Conservation (phyloP, 1,140 invertebrate species). For the Diorhabda carinulata region DNA sequence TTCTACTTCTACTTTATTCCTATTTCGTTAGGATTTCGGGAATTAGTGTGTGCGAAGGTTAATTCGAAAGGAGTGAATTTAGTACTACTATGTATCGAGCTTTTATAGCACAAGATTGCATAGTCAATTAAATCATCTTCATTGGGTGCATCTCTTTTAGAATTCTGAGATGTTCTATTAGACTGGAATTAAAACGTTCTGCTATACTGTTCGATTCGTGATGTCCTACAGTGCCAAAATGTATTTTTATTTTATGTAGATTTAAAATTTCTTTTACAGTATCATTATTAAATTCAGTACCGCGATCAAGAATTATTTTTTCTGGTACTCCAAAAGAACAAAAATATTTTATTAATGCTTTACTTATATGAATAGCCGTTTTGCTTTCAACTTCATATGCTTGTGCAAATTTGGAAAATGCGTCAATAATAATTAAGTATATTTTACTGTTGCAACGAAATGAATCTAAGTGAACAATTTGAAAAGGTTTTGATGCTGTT, state of each 20-base stretch:
- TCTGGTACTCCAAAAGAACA: slow-evolving; percentile 13
- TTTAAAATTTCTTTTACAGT: slow-evolving; percentile 18
- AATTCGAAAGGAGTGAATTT: background rate
- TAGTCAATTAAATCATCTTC: too few relatives aligned
- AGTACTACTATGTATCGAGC: slow-evolving; percentile 22
- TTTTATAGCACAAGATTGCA: slow-evolving; percentile 21
- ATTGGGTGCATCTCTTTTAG: background rate
- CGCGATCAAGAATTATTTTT: slow-evolving; percentile 11
- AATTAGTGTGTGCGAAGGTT: background rate
- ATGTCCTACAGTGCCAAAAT: slow-evolving; percentile 19
- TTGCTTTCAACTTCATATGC: background rate
- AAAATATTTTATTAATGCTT: background rate
- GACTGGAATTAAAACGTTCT: slow-evolving; percentile 21
- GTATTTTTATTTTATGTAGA: slow-evolving; percentile 23
- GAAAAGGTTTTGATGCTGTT: too few relatives aligned
- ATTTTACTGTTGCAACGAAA: too few relatives aligned
- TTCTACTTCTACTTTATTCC: too few relatives aligned
- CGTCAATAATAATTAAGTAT: background rate
- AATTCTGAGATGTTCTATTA: slow-evolving; percentile 23
- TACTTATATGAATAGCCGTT: too few relatives aligned
- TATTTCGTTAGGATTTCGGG: background rate
- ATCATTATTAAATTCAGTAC: too few relatives aligned
- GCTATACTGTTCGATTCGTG: slow-evolving; percentile 20
- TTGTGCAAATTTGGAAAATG: background rate
- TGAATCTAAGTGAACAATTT: too few relatives aligned